A percentile compares a stretch with the other conserved stretches of the same genome.
These are phyloP conservation scores for Pachymerium ferrugineum DNA, from an alignment of 2,888 invertebrate genomes.

Conservation along the genomic window DNA sequence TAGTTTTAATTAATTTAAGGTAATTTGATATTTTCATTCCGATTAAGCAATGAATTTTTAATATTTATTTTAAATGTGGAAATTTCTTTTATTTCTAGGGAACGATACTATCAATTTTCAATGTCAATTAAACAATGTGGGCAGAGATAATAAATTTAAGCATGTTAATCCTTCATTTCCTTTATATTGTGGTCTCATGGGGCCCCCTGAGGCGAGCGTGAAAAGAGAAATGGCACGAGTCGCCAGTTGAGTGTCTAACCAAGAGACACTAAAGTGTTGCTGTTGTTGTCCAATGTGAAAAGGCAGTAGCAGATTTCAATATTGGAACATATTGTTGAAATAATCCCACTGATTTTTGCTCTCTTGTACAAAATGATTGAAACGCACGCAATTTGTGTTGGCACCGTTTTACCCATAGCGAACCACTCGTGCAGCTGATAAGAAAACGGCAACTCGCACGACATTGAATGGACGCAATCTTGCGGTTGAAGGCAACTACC, in stretches of 20 bases:
- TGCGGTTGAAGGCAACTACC: constrained; percentile 13
- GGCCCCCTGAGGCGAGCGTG: not conserved
- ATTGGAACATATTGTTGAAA: too few relatives aligned
- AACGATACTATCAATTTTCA: not conserved
- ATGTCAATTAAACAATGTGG: not conserved
- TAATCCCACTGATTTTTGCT: too few relatives aligned
- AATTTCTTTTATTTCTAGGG: too few relatives aligned
- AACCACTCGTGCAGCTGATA: not conserved
- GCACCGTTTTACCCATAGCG: not conserved
- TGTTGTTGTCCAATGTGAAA: too few relatives aligned
- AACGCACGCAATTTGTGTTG: not conserved
- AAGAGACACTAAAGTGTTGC: too few relatives aligned
- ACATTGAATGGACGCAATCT: constrained; percentile 27
- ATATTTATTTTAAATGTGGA: too few relatives aligned
- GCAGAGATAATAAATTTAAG: not conserved
- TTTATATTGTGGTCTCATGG: not conserved
- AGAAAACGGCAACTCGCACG: constrained; percentile 19
- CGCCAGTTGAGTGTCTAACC: not conserved
- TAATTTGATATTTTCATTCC: too few relatives aligned
- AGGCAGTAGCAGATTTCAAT: too few relatives aligned
- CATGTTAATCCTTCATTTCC: constrained; percentile 20
- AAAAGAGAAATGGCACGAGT: not conserved
- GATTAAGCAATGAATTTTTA: too few relatives aligned
- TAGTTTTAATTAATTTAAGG: too few relatives aligned
- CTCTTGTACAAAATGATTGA: not conserved